These are phyloP conservation scores for Cerastis leucographa DNA, from an alignment of 2,888 invertebrate genomes.

Conservation along the genomic window DNA sequence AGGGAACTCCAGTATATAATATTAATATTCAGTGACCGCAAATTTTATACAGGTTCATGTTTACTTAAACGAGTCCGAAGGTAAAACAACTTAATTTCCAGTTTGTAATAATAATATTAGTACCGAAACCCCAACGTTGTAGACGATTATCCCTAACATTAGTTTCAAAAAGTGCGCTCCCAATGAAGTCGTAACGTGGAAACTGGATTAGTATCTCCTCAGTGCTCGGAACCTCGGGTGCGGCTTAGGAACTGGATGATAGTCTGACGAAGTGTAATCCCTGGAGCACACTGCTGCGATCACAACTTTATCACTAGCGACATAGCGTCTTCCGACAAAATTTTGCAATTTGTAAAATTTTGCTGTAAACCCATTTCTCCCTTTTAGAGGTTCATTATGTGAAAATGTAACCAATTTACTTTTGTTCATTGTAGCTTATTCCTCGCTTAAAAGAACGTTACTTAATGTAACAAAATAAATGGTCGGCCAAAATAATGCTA, in stretches of 20 bases:
- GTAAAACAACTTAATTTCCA: slow-evolving; percentile 33
- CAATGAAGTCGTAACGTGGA: slow-evolving; percentile 57
- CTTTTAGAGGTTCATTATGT: slow-evolving; percentile 49
- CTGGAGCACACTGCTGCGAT: slow-evolving; percentile 43
- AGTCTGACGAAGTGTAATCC: slow-evolving; percentile 66
- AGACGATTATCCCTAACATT: slow-evolving; percentile 41
- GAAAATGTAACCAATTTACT: slow-evolving; percentile 57
- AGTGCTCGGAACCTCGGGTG: slow-evolving; percentile 38
- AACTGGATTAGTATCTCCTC: slow-evolving; percentile 60
- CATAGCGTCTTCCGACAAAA: slow-evolving; percentile 30
- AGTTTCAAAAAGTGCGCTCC: slow-evolving; percentile 51
- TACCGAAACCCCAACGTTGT: slow-evolving; percentile 20
- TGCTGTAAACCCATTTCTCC: slow-evolving; percentile 42
- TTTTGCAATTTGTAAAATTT: slow-evolving; percentile 43
- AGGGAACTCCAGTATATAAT: neutral
- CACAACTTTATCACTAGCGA: slow-evolving; percentile 50
- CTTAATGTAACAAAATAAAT: slow-evolving; percentile 31
- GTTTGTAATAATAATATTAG: slow-evolving; percentile 38
- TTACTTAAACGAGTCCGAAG: slow-evolving; percentile 28
- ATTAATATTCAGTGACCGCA: slow-evolving; percentile 58
- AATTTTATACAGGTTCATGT: slow-evolving; percentile 40
- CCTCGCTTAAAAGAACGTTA: slow-evolving; percentile 24
- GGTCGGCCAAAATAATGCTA: neutral
- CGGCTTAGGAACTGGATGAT: slow-evolving; percentile 60
- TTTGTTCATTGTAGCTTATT: slow-evolving; percentile 44